Evolutionary conservation across 2,113 vertebrate genomes (phyloP), one percentile per base, ranked within the genome.

Genomic region (Peromyscus maniculatus): DNA sequence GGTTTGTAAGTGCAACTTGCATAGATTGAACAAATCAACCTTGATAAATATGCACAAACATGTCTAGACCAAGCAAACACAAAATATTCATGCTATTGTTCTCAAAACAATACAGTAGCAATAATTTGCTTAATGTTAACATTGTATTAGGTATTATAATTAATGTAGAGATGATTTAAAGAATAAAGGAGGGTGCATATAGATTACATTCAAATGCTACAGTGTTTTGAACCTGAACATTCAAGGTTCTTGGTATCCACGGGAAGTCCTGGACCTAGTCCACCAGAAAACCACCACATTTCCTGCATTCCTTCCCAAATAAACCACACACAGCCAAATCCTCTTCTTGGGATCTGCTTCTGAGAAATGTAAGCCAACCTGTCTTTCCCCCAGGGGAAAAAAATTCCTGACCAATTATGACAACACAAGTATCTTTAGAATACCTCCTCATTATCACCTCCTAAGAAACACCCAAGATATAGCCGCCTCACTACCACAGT

Each of bases 231-330:
- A 49, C 28, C 7, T 82, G 66, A 80, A 28, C 1, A 13, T 39
- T 39, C 33, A 72, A 31, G 33, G 43, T 22, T 74, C 19, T 89
- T 57, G 24, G n/a, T 64, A 39, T 79, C 52, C 52, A 17, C 0
- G 7, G 22, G 24, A 4, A 33, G 46, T 39, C 43, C 57, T 75
- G 59, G 19, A 67, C 49, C 36, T 33, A 46, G 22, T 55, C 55
- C 55, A 55, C 55, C 55, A 43, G 62, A 46, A 31, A 39, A 46
- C 28, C n/a, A 88, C 64, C 19, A 0, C 5, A 80, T 86, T 66
- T 82, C 49, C 26, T 21, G 71, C 52, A 17, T 89, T 31, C 62
- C 67, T 91, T 95, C 57, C 24, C 88, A 88, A 66, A 95, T 55
- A 67, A 66, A 39, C 36, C 10, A 8, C 43, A 66, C 62, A n/a